Evolutionary conservation across 2,113 vertebrate species (phyloP).

Genomic region (Phalacrocorax brasilianus): DNA sequence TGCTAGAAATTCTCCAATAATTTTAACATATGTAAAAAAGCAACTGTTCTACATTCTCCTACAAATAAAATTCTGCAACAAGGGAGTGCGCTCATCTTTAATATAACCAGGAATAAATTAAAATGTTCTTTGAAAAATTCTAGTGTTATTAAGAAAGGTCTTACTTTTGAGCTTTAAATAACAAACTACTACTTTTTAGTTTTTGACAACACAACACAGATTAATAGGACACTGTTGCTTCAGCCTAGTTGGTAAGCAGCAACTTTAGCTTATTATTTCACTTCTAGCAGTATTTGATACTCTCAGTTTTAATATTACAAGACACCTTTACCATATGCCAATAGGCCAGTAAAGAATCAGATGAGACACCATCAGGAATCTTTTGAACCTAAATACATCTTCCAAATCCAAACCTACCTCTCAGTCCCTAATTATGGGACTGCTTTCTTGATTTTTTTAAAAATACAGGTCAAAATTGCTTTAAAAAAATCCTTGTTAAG

Average conservation of each 20-base stretch:
- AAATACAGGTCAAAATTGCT: neutral
- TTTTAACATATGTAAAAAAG: neutral
- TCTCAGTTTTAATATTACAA: neutral
- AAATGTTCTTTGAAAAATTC: neutral
- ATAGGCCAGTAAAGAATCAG: neutral
- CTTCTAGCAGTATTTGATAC: neutral
- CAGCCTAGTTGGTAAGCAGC: neutral
- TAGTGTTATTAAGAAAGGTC: neutral
- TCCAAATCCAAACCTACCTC: neutral
- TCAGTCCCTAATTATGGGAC: neutral
- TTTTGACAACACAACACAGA: neutral
- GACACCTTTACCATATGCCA: neutral
- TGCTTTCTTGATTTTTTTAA: neutral
- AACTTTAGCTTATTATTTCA: neutral
- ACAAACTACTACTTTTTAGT: neutral
- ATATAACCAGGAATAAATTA: neutral
- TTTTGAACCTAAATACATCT: neutral
- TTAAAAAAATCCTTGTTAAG: neutral
- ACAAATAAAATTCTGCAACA: neutral
- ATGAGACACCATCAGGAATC: neutral
- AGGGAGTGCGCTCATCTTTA: neutral
- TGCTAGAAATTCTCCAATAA: neutral
- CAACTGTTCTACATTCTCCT: neutral
- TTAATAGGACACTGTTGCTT: neutral
- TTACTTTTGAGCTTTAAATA: neutral